These are phyloP conservation scores for Congeria kusceri DNA, from an alignment of 2,888 invertebrate species.

Conservation along the genomic window DNA sequence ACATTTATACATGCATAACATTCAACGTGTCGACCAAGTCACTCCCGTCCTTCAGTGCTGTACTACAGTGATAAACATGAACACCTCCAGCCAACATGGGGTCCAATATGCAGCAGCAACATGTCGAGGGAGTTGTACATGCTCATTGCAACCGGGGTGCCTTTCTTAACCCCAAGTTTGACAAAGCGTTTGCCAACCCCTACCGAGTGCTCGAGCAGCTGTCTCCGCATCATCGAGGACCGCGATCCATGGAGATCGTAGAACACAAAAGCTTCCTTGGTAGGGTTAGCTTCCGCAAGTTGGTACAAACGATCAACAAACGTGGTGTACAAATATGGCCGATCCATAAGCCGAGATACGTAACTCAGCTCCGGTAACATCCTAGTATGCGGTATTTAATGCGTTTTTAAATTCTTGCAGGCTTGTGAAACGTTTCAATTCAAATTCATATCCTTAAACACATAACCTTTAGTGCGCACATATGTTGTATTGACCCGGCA, in stretches of 20 bases:
- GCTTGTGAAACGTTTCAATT: too few relatives aligned
- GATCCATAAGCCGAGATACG: background rate
- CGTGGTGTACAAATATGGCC: constrained; percentile 46
- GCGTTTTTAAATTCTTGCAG: too few relatives aligned
- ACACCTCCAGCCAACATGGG: constrained; percentile 45
- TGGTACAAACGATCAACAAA: constrained; percentile 36
- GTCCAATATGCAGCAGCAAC: constrained; percentile 29
- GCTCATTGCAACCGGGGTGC: constrained; percentile 28
- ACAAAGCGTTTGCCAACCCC: constrained; percentile 8
- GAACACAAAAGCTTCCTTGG: constrained; percentile 50
- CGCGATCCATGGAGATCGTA: constrained; percentile 28
- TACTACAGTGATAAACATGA: constrained; percentile 25
- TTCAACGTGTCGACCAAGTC: constrained; percentile 35
- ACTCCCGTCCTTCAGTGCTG: constrained; percentile 51
- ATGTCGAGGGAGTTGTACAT: constrained; percentile 56
- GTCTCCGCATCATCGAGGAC: constrained; percentile 22
- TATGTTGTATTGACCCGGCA: too few relatives aligned
- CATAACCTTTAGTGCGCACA: too few relatives aligned
- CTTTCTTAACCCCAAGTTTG: constrained; percentile 45
- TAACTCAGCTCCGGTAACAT: constrained; percentile 31
- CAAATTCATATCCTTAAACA: too few relatives aligned
- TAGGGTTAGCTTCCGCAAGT: constrained; percentile 42
- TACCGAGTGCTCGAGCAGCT: constrained; percentile 26
- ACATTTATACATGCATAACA: background rate
- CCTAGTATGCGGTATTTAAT: too few relatives aligned